These are phyloP conservation scores for Lethenteron camtschaticum DNA, from an alignment of 2,113 vertebrate species.

Conservation along the genomic window DNA sequence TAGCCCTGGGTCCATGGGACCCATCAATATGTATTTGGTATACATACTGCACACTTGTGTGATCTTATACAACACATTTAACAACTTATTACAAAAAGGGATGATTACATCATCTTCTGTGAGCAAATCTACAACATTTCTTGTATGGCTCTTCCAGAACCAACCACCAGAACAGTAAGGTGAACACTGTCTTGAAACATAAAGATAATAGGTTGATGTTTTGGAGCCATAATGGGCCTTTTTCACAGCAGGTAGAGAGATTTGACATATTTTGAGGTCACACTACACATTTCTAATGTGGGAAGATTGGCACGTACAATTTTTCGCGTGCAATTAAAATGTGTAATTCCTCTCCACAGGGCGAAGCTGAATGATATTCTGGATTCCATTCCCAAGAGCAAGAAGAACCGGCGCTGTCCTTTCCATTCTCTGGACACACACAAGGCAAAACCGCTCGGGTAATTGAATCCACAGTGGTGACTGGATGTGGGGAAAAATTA, in stretches of 20 bases:
- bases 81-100: not conserved
- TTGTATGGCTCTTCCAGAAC: too few species aligned
- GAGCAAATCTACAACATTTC: too few species aligned
- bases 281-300: not conserved
- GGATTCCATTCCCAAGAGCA: slow-evolving; percentile 92
- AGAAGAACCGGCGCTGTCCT: slow-evolving; percentile 94
- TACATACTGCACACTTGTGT: too few species aligned
- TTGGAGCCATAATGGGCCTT: not conserved
- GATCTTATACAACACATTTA: not conserved
- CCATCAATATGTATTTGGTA: too few species aligned
- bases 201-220: not conserved
- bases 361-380: slow-evolving; percentile 84
- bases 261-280: not conserved
- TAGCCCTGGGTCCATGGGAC: too few species aligned
- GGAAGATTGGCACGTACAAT: not conserved
- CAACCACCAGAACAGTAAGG: too few species aligned
- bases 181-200: not conserved
- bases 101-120: too few species aligned
- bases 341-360: slow-evolving; percentile 19
- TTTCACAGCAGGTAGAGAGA: not conserved
- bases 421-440: slow-evolving; percentile 92
- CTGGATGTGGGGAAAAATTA: too few species aligned
- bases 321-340: slow-evolving; percentile 8
- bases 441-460: slow-evolving; percentile 91
- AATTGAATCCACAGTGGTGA: slow-evolving; percentile 13